These are phyloP conservation scores for Danio choprae DNA, from an alignment of 2,797 vertebrate genomes.

Conservation along the genomic window DNA sequence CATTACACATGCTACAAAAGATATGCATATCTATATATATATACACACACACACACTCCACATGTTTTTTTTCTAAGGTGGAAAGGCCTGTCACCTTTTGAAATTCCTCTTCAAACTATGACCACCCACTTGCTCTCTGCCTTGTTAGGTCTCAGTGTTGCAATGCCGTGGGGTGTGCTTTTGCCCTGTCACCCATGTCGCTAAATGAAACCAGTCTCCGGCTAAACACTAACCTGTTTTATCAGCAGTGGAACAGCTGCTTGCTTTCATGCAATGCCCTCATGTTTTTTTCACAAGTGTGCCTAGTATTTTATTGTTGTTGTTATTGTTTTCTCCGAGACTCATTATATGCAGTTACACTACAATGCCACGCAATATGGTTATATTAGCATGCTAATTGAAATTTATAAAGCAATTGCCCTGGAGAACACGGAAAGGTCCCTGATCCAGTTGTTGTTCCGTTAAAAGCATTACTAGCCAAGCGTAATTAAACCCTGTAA, in stretches of 20 bases:
- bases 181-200: conserved; percentile 6
- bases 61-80: background rate
- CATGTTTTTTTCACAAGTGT: conserved; percentile 42
- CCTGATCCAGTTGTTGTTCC: conserved; percentile 55
- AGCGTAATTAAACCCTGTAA: conserved; percentile 59
- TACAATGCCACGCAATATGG: conserved; percentile 54
- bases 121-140: conserved; percentile 30
- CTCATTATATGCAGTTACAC: conserved; percentile 61
- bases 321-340: conserved; percentile 36
- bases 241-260: conserved; percentile 58
- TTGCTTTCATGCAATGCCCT: conserved; percentile 43
- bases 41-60: background rate
- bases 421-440: conserved; percentile 57
- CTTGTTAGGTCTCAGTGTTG: conserved; percentile 19
- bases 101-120: conserved; percentile 27
- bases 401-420: conserved; percentile 59
- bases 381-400: conserved; percentile 65
- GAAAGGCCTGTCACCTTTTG: conserved; percentile 1
- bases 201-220: conserved; percentile 35
- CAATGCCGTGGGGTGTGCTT: conserved; percentile 11
- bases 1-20: background rate
- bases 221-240: conserved; percentile 50
- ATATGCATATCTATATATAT: conserved; percentile 8
- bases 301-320: conserved; percentile 25
- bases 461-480: conserved; percentile 61